Conservation (phyloP, 2,888 invertebrate species). For the Cosmia trapezina region DNA sequence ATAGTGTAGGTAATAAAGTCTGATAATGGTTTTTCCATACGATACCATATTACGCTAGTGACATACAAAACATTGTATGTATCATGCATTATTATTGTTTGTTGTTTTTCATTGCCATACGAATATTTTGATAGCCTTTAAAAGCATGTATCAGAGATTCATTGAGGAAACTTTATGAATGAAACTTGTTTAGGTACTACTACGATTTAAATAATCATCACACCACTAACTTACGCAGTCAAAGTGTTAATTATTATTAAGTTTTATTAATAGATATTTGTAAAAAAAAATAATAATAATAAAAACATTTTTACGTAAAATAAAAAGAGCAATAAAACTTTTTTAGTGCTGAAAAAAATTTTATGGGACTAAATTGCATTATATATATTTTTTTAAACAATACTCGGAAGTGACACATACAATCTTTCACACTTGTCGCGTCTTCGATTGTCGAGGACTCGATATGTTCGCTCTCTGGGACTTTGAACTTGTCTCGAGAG, state of each 20-base stretch:
- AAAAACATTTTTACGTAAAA: background rate
- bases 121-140: conserved; percentile 36
- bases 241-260: background rate
- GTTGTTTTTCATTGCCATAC: conserved; percentile 10
- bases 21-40: conserved; percentile 36
- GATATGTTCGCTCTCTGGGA: conserved; percentile 39
- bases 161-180: conserved; percentile 55
- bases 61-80: conserved; percentile 24
- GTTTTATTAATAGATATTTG: background rate
- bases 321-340: background rate
- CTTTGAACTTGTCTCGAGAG: conserved; percentile 62
- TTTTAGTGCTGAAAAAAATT: background rate
- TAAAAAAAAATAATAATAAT: background rate
- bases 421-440: conserved; percentile 36
- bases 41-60: conserved; percentile 11
- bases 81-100: conserved; percentile 22
- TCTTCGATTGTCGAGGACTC: conserved; percentile 21
- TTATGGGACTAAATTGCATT: background rate
- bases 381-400: too few relatives aligned
- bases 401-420: background rate
- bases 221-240: background rate
- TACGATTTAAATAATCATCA: conserved; percentile 7
- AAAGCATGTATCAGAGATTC: conserved; percentile 18
- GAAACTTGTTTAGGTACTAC: conserved; percentile 47
- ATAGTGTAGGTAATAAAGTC: background rate